Evolutionary conservation across 2,797 vertebrate genomes (phyloP), one percentile per base, ranked within the genome.

Genomic region (Phalloptychus januarius): DNA sequence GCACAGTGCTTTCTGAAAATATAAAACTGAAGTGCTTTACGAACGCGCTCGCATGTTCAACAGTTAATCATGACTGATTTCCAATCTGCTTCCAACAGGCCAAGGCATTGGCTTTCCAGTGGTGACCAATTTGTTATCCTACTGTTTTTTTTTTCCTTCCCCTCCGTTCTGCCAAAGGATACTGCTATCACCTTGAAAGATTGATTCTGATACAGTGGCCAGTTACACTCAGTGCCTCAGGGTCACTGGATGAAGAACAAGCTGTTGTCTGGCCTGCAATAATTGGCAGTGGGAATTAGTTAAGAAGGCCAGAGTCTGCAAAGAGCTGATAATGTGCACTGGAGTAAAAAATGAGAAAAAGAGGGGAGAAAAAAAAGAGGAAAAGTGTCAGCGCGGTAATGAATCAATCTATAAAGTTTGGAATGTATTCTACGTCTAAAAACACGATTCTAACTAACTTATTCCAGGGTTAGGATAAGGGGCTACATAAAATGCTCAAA

Each of bases 201-300:
- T 88, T 87, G 90, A 94, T 92, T 85, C 76, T 80, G 79, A 89
- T 82, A 76, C 28, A 80, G 83, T 7, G 45, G 81, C 18, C 50
- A 67, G 82, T 86, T 77, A 45, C 79, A 83, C 52, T 88, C 77
- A 11, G 20, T 5, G 86, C 89, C 86, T 82, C 58, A 4, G 85
- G 90, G 88, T 86, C 78, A 75, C 77, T 82, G 87, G 87, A 90
- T 87, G 76, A 82, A 85, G 79, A 81, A 63, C 83, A 80, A 86
- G 65, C 79, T 83, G 83, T 74, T 81, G 83, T 90, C 88, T 81
- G 56, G 83, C 70, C 50, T 82, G 71, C 46, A 75, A 77, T 86
- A 79, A 83, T 71, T 80, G 72, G 75, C 80, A 61, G 77, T 75
- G 18, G 67, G 50, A 83, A 78, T 74, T 13, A 79, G 75, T 86